A percentile compares a stretch with the other conserved stretches of the same genome.
Evolutionary conservation across 2,797 vertebrate genomes (phyloP).

Genomic region (Girardinus metallicus): DNA sequence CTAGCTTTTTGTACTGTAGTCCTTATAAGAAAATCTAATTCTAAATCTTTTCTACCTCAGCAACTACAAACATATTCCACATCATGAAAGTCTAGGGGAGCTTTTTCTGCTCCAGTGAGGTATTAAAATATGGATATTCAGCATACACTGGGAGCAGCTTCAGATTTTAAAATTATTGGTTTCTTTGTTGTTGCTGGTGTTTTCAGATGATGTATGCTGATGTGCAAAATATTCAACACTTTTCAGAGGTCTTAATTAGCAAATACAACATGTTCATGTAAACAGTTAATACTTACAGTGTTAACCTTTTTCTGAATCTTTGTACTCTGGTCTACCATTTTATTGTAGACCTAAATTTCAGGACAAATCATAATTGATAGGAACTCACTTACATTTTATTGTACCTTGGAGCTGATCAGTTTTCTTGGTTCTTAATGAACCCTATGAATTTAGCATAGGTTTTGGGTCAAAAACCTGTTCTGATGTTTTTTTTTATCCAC

Average conservation of each 20-base stretch:
- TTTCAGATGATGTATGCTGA: not conserved
- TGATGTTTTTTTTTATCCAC: not conserved
- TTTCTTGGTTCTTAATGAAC: not conserved
- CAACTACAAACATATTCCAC: not conserved
- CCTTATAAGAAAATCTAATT: not conserved
- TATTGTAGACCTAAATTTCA: not conserved
- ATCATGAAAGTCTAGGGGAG: not conserved
- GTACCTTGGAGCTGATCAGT: not conserved
- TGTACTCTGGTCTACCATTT: not conserved
- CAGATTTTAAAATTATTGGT: not conserved
- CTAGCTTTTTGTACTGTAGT: not conserved
- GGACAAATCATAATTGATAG: not conserved
- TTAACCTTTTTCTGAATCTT: not conserved
- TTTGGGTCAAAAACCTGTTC: not conserved
- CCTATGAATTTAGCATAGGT: not conserved
- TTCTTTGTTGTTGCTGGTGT: not conserved
- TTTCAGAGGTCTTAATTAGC: not conserved
- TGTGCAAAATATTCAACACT: not conserved
- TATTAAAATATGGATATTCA: not conserved
- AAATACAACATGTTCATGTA: not conserved
- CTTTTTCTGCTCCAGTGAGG: not conserved
- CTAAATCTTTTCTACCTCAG: not conserved
- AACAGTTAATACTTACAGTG: not conserved
- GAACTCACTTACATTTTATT: not conserved
- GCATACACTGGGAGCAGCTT: not conserved